phyloP scores from a whole-genome alignment of 2,888 invertebrate species.

The Trilocha varians region DNA sequence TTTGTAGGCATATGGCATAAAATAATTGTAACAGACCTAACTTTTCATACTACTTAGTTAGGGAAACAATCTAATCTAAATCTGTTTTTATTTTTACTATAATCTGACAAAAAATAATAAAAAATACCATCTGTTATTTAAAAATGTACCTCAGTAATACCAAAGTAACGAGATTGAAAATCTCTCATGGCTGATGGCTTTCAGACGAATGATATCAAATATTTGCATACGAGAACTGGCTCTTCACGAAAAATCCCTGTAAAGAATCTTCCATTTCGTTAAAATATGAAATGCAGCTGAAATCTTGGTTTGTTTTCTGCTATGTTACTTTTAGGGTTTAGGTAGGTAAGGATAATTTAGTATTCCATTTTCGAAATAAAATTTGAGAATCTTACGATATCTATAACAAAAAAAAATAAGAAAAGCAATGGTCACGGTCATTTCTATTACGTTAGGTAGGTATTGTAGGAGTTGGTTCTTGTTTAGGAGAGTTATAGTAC shows the following conservation, averaged over 20 bases:
- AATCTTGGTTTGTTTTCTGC: conserved; percentile 5
- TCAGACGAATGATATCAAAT: conserved; percentile 19
- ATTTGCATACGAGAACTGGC: conserved; percentile 23
- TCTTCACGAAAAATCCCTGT: conserved; percentile 14
- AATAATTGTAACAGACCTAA: too few species aligned
- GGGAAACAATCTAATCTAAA: neutral
- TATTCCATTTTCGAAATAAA: too few species aligned
- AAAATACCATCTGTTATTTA: neutral
- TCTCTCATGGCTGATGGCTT: neutral
- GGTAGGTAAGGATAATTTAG: too few species aligned
- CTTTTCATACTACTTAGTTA: neutral
- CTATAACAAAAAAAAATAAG: too few species aligned
- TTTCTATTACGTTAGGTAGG: too few species aligned
- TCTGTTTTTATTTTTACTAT: neutral
- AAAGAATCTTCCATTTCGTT: conserved; percentile 11
- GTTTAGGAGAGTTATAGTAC: too few species aligned
- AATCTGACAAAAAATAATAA: neutral
- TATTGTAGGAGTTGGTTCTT: too few species aligned
- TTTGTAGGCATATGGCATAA: too few species aligned
- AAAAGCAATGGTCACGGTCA: too few species aligned
- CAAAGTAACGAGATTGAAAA: neutral
- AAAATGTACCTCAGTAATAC: neutral
- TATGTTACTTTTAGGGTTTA: too few species aligned
- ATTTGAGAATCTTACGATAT: too few species aligned
- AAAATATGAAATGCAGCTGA: conserved; percentile 15